Percentiles rank a stretch among this genome's conserved stretches.
These are phyloP conservation scores for Nansenia antarctica DNA, from an alignment of 2,113 vertebrate species.

Conservation along the genomic window DNA sequence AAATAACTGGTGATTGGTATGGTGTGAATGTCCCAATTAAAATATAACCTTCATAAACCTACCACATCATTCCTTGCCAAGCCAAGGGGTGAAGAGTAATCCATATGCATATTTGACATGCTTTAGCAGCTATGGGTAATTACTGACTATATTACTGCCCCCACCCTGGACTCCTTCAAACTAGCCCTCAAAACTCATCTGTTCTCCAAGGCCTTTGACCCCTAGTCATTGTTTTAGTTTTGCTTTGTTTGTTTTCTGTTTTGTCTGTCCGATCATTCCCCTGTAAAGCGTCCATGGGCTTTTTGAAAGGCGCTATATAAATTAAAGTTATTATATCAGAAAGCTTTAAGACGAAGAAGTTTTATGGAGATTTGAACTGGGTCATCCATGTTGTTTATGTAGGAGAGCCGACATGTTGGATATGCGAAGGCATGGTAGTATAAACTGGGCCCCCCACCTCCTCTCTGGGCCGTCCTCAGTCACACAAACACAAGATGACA, in stretches of 20 bases:
- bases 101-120: background rate
- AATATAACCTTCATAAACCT: background rate
- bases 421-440: too few relatives aligned
- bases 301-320: too few relatives aligned
- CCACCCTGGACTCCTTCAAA: too few relatives aligned
- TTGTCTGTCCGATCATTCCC: too few relatives aligned
- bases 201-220: too few relatives aligned
- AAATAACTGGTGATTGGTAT: background rate
- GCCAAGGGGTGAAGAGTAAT: background rate
- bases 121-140: background rate
- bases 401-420: background rate
- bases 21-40: background rate
- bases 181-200: too few relatives aligned
- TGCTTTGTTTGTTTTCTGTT: too few relatives aligned
- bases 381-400: background rate
- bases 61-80: background rate
- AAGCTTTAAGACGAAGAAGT: background rate
- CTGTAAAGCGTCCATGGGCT: too few relatives aligned
- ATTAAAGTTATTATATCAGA: too few relatives aligned
- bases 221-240: too few relatives aligned
- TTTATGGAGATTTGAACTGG: background rate
- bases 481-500: background rate
- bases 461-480: background rate
- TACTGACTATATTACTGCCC: background rate
- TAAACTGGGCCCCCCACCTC: background rate